Conservation (phyloP, 2,888 invertebrate species). For the Eremobia ochroleuca region DNA sequence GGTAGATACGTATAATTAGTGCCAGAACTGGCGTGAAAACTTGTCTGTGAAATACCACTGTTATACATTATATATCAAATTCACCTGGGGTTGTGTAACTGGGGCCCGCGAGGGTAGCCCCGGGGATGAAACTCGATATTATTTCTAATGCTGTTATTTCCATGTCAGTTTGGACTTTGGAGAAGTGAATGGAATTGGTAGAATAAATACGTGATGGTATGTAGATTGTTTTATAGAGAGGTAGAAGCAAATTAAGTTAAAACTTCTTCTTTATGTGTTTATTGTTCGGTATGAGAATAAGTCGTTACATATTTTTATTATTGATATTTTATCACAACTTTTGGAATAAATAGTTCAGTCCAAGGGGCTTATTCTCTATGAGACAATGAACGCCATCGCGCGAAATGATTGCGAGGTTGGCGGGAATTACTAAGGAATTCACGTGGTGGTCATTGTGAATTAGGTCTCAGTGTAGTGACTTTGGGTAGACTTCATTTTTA, state of each 20-base stretch:
- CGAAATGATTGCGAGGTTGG: too few species aligned
- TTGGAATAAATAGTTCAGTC: too few species aligned
- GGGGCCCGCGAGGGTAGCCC: constrained; percentile 53
- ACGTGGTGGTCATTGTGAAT: too few species aligned
- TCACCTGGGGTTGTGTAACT: constrained; percentile 57
- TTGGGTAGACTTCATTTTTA: not conserved
- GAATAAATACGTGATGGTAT: not conserved
- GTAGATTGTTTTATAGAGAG: not conserved
- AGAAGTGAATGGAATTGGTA: constrained; percentile 9
- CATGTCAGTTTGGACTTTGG: constrained; percentile 30
- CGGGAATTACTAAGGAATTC: too few species aligned
- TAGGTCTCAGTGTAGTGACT: not conserved
- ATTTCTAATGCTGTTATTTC: constrained; percentile 53
- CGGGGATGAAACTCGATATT: constrained; percentile 44
- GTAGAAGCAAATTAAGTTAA: not conserved
- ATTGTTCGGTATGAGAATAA: not conserved
- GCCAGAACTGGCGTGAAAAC: constrained; percentile 73
- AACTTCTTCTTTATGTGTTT: not conserved
- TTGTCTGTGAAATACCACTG: constrained; percentile 67
- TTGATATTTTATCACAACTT: too few species aligned
- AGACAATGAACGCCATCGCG: too few species aligned
- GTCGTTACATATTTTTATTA: not conserved
- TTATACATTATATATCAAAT: constrained; percentile 70
- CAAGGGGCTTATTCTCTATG: too few species aligned
- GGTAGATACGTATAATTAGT: constrained; percentile 67